Evolutionary conservation across 2,888 invertebrate genomes (phyloP).

Genomic region (Meloe dianella): DNA sequence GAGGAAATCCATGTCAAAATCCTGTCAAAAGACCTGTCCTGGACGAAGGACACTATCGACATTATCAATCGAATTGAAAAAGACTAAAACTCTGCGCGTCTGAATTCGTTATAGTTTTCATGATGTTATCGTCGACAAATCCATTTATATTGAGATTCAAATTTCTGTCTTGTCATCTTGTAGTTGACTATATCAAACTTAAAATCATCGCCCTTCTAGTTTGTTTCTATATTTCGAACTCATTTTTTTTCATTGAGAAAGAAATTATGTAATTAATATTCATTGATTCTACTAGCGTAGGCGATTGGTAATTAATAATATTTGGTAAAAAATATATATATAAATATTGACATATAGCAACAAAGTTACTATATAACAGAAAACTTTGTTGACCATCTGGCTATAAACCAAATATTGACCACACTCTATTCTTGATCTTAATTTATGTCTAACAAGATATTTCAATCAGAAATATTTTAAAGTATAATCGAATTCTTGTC

Average conservation of each 20-base stretch:
- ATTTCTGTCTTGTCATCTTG: slow-evolving; percentile 56
- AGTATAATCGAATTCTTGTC: neutral
- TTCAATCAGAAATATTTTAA: slow-evolving; percentile 2
- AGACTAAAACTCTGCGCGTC: slow-evolving; percentile 38
- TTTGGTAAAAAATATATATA: neutral
- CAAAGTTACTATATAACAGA: neutral
- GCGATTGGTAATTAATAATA: neutral
- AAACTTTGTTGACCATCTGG: neutral
- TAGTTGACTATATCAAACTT: neutral
- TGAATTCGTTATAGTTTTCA: slow-evolving; percentile 50
- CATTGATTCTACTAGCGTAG: neutral
- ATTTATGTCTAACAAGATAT: neutral
- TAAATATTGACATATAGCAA: no score
- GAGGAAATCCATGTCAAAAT: slow-evolving; percentile 56
- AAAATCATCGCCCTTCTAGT: neutral
- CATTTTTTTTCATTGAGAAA: neutral
- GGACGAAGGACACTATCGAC: slow-evolving; percentile 55
- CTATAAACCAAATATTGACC: slow-evolving; percentile 4
- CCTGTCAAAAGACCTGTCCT: slow-evolving; percentile 46
- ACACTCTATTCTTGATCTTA: neutral
- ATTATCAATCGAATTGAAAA: slow-evolving; percentile 48
- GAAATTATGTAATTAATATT: neutral
- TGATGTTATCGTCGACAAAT: slow-evolving; percentile 56
- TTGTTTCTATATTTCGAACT: neutral
- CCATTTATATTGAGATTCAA: slow-evolving; percentile 59